A percentile compares a stretch with the other conserved stretches of the same genome.
Evolutionary conservation across 2,113 vertebrate species (phyloP).

Genomic region (Saimiri boliviensis): DNA sequence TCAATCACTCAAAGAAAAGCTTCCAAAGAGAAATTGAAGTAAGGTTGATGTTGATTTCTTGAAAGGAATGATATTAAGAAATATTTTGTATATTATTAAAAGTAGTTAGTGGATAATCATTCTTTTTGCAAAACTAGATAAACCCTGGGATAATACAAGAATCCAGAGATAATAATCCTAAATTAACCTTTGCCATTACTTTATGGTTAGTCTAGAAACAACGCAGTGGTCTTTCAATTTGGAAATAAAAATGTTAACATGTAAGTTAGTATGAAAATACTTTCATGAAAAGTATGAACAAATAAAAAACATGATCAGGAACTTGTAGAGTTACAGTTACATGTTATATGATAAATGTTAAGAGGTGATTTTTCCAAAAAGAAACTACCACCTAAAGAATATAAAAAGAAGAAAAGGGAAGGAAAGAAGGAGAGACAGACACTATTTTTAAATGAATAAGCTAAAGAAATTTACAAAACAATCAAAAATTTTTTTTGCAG

Average conservation of each 20-base stretch:
- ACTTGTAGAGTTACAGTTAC: not conserved
- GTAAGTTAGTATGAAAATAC: not conserved
- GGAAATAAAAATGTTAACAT: constrained; percentile 1
- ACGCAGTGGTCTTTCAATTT: not conserved
- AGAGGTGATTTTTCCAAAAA: constrained; percentile 1
- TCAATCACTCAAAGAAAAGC: not conserved
- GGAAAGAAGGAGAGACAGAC: not conserved
- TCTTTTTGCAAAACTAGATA: not conserved
- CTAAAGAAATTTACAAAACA: constrained; percentile 5
- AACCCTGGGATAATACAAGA: not conserved
- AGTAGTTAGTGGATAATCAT: not conserved
- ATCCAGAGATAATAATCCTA: not conserved
- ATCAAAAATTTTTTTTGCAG: not conserved
- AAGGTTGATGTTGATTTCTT: not conserved
- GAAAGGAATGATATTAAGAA: not conserved
- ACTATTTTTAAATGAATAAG: not conserved
- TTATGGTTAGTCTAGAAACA: constrained; percentile 7
- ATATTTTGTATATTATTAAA: constrained; percentile 2
- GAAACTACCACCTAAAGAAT: not conserved
- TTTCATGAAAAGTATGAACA: not conserved
- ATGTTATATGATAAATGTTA: not conserved
- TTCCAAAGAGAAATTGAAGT: not conserved
- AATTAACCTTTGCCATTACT: constrained; percentile 11
- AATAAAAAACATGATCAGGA: not conserved
- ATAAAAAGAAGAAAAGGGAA: not conserved